Evolutionary conservation across 2,888 invertebrate genomes (phyloP), one percentile per base, ranked within the genome.

Genomic region (Phortica magna): DNA sequence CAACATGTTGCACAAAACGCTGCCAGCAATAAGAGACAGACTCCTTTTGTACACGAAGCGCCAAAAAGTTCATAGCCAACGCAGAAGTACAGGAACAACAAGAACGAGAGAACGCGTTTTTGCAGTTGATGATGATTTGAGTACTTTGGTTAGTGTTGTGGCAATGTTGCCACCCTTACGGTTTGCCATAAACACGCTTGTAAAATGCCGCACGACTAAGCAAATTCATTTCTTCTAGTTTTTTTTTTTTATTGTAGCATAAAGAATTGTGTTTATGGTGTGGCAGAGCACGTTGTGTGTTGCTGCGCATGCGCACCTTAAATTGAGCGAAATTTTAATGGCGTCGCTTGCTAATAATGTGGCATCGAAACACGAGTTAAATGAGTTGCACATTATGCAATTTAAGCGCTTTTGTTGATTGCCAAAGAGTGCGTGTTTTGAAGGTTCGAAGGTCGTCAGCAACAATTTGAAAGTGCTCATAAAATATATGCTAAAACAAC

Each of bases 1-100:
- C 72, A 90, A 90, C 9, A 31, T 22, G 42, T 90, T 90, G 89
- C 88, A 83, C 88, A 90, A 91, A 91, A 91, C 91, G 91, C 91
- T 90, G 89, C 90, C 91, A 71, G 90, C 89, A 91, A 90, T 83
- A 85, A 88, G 84, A 83, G 87, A 85, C 81, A 81, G 85, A 76
- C 78, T 77, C 75, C 48, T 31, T 31, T 31, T 31, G 48, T 14
- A 48, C 48, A 14, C 14, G 14, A 48, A 48, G 48, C 48, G 14
- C 1, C 48, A 48, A 48, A 12, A 14, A 48, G 48, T 6, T 12
- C 48, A n/a, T n/a, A n/a, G n/a, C n/a, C n/a, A n/a, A n/a, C n/a
- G n/a, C n/a, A n/a, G n/a, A n/a, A n/a, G n/a, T n/a, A n/a, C n/a
- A n/a, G n/a, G n/a, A 43, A 43, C 10, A 43, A 43, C 43, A 48